Evolutionary conservation across 2,113 vertebrate genomes (phyloP).

Genomic region (Heteronetta atricapilla): DNA sequence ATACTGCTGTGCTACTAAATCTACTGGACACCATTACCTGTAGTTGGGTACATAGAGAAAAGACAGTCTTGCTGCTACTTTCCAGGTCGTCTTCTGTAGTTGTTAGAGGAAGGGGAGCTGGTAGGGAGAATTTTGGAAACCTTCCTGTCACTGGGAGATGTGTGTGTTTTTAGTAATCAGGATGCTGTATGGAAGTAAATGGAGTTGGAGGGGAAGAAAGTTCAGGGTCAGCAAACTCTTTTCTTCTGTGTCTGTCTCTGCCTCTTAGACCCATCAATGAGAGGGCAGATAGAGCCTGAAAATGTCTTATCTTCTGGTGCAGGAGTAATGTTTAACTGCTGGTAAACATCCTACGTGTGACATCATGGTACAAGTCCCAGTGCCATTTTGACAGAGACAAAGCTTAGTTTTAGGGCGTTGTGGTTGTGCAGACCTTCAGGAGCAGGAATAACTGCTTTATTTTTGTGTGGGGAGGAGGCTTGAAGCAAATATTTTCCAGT

Average conservation of each 20-base stretch:
- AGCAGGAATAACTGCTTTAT: neutral
- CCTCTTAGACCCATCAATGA: neutral
- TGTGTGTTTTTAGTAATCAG: fast-evolving
- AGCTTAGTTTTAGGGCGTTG: neutral
- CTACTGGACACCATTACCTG: neutral
- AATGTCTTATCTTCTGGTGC: neutral
- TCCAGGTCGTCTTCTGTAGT: neutral
- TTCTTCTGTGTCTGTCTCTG: neutral
- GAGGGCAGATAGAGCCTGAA: neutral
- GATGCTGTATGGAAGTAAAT: neutral
- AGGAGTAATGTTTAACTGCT: neutral
- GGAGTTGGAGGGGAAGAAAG: neutral
- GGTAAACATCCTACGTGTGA: fast-evolving
- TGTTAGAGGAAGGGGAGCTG: neutral
- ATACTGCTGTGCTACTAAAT: neutral
- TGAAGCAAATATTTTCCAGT: neutral
- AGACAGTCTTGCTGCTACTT: neutral
- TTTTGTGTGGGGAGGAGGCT: neutral
- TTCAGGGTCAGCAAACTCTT: neutral
- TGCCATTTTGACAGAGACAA: neutral
- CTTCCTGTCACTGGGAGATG: neutral
- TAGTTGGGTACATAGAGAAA: neutral
- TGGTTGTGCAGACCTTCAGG: neutral
- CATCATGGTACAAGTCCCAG: neutral
- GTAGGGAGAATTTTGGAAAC: neutral